Evolutionary conservation across 2,888 invertebrate genomes (phyloP), one percentile per base, ranked within the genome.

Genomic region (Cistogaster globosa): DNA sequence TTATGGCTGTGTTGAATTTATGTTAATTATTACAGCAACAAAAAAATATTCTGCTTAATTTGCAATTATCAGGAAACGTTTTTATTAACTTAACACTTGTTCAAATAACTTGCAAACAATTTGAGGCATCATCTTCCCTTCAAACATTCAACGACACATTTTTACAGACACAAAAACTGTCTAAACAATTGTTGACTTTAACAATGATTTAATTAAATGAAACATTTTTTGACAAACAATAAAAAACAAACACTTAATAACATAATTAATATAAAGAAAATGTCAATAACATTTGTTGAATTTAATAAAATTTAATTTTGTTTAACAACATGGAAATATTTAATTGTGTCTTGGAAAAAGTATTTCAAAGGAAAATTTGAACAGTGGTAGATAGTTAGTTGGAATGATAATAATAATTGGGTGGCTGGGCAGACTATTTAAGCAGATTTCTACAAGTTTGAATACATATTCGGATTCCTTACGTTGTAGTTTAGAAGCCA

Each of bases 61-160:
- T 60, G 81, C 81, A 75, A 60, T 68, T 81, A 80, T 20, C 45
- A 26, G 38, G 62, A 60, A 60, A 75, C 60, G 36, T 45, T 75
- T 65, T 67, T 79, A 62, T 84, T 84, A 69, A 60, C 76, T 79
- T 51, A 69, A 75, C 79, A 84, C 79, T 74, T 80, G 26, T 75
- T 58, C 55, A 68, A 55, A 75, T 42, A 74, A 68, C 68, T 75
- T 62, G 18, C 36, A 62, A 68, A 81, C 62, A 75, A 55, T 75
- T 62, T 67, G 14, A 62, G 58, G 53, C 57, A 78, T 69, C 36
- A 62, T 32, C 9, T 18, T 53, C 20, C 18, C 8, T 65, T 38
- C n/a, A 68, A 48, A 36, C 38, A 67, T n/a, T 45, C 16, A 48
- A 5, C 18, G 26, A 62, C 67, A 53, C 74, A 42, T n/a, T 57